A percentile compares a stretch with the other conserved stretches of the same genome.
Conservation (phyloP, 2,797 vertebrate genomes). For the Schizopygopsis pylzovi region DNA sequence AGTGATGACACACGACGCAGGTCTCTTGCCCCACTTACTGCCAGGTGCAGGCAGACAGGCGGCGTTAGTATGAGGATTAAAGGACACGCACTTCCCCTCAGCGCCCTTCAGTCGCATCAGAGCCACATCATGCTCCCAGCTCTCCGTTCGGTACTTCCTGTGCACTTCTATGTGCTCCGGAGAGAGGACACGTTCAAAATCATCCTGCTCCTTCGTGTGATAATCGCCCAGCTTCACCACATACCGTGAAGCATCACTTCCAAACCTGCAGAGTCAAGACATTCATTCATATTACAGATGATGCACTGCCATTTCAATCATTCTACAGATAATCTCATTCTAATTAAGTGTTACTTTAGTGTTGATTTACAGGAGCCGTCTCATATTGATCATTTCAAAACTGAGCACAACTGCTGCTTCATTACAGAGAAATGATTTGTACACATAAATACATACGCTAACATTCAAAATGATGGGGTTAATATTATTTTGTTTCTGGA, state of each 20-base stretch:
- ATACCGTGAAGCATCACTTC: slow-evolving; percentile 80
- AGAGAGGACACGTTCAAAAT: slow-evolving; percentile 80
- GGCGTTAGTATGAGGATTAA: slow-evolving; percentile 82
- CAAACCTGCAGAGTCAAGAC: slow-evolving; percentile 76
- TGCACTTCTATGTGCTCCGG: slow-evolving; percentile 85
- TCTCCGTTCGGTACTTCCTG: slow-evolving; percentile 85
- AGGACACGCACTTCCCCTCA: slow-evolving; percentile 86
- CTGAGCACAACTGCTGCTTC: neutral
- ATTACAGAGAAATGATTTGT: neutral
- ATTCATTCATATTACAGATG: neutral
- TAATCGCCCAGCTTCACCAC: slow-evolving; percentile 83
- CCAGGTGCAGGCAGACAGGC: slow-evolving; percentile 82
- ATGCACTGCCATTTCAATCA: neutral
- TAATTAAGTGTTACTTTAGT: neutral
- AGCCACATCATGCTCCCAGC: slow-evolving; percentile 89
- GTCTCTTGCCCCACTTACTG: slow-evolving; percentile 69
- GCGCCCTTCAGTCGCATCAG: slow-evolving; percentile 82
- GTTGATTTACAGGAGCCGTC: no score
- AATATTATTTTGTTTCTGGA: no score
- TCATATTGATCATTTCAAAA: neutral
- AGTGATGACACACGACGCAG: slow-evolving; percentile 83
- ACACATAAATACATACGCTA: neutral
- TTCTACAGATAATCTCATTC: neutral
- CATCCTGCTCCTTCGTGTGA: slow-evolving; percentile 77
- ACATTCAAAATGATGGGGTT: neutral